Base-by-base conservation (phyloP, 2,888 invertebrate genomes). In the Luperina testacea region DNA sequence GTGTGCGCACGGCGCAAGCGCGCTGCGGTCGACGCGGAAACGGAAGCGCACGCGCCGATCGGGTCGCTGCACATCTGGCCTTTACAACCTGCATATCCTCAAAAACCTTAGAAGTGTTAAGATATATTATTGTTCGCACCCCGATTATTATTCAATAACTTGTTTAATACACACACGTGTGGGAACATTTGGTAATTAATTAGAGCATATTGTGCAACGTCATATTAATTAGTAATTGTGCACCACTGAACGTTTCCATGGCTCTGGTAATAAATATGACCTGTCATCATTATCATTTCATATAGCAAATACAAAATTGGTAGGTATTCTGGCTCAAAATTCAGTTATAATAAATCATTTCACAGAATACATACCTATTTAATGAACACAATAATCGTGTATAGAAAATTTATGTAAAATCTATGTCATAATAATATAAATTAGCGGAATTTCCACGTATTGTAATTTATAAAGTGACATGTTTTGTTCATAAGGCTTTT, bases 51-150 rank as follows among this genome's bases (percentile, higher is more conserved):
- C 94, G 94, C 93, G 94, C 75, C 81, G 83, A 67, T 70, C 82
- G 61, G 82, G 72, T 89, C 91, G 75, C 85, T 59, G 84, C 83
- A 90, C 96, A 96, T 94, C 95, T 96, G 96, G 94, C 93, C 91
- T 90, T 90, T 93, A 90, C 88, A 93, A 92, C 95, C 93, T 92
- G 90, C 82, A 91, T 93, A 94, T 96, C 95, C 96, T 94, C 91
- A 91, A 91, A 95, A 95, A 90, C 96, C 96, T 91, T 95, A 96
- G 89, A 95, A 96, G 95, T 96, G 95, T 93, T 89, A 89, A 90
- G 72, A 87, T 81, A 77, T 75, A 88, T 85, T 87, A 85, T 88
- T 88, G 87, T 86, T 81, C 70, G 78, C 88, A 89, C 85, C 78
- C 73, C 75, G 42, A 79, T 77, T 63, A 76, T 71, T 75, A 71